phyloP scores from a whole-genome alignment of 2,113 vertebrate species.

The Etheostoma cragini region DNA sequence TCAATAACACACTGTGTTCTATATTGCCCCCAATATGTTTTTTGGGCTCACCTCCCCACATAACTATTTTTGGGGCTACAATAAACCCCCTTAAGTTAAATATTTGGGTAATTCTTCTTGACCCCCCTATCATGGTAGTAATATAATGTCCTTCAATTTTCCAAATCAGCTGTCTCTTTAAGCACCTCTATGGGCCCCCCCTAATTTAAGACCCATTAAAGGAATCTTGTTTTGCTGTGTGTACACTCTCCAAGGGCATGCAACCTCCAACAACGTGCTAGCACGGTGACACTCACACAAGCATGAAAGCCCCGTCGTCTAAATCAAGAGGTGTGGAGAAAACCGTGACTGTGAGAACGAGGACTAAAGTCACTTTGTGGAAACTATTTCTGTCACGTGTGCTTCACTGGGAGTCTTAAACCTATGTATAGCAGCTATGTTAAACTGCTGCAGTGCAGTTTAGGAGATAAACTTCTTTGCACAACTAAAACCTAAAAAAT shows the following conservation, averaged over 20 bases:
- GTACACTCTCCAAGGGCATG: not conserved
- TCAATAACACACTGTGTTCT: not conserved
- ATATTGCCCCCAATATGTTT: not conserved
- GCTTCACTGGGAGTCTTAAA: not conserved
- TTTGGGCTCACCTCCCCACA: not conserved
- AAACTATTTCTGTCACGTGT: conserved; percentile 3
- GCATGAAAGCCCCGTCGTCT: conserved; percentile 26
- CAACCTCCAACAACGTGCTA: conserved; percentile 26
- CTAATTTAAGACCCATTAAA: conserved; percentile 15
- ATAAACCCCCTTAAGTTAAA: not conserved
- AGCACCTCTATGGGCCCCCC: not conserved
- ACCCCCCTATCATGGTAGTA: not conserved
- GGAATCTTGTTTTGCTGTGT: conserved; percentile 1
- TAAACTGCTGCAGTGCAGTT: not conserved
- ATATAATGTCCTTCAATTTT: conserved; percentile 4
- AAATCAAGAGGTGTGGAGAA: conserved; percentile 39
- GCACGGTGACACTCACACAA: conserved; percentile 34
- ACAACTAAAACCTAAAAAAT: not conserved
- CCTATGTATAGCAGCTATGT: not conserved
- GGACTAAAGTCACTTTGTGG: conserved; percentile 20
- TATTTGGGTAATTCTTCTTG: not conserved
- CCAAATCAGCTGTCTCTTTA: not conserved
- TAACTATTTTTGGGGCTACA: not conserved
- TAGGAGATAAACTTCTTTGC: not conserved
- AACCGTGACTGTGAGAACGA: conserved; percentile 27